These are phyloP conservation scores for Lomographa bimaculata DNA, from an alignment of 2,888 invertebrate genomes.

Conservation along the genomic window DNA sequence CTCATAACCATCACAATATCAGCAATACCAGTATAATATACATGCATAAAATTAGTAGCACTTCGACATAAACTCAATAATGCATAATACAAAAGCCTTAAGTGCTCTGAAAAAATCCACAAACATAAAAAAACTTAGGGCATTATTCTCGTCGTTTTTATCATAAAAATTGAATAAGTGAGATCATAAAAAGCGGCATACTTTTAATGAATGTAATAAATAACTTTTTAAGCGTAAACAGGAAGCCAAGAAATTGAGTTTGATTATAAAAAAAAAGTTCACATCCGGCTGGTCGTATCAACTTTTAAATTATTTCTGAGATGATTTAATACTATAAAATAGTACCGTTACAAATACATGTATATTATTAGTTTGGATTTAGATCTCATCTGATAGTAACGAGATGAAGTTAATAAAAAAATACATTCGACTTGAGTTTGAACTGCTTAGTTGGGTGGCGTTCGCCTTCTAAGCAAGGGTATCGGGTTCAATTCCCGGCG, in stretches of 20 bases:
- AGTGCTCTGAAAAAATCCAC: constrained; percentile 7
- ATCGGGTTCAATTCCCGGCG: too few relatives aligned
- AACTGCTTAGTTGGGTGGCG: too few relatives aligned
- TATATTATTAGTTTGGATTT: too few relatives aligned
- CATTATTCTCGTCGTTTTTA: constrained; percentile 22
- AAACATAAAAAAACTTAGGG: constrained; percentile 21
- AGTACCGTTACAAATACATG: too few relatives aligned
- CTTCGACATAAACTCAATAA: too few relatives aligned
- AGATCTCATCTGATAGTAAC: too few relatives aligned
- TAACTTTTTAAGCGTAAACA: constrained; percentile 37
- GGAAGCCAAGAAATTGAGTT: constrained; percentile 29
- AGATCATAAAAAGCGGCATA: constrained; percentile 24
- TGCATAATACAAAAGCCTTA: constrained; percentile 10
- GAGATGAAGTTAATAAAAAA: too few relatives aligned
- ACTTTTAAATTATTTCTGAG: constrained; percentile 6
- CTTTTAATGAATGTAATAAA: constrained; percentile 35
- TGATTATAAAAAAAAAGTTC: constrained; percentile 26
- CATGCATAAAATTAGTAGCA: too few relatives aligned
- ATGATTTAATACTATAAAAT: constrained; percentile 6
- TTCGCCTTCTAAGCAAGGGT: too few relatives aligned
- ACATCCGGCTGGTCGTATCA: constrained; percentile 21
- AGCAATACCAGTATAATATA: too few relatives aligned
- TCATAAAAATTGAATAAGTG: constrained; percentile 26
- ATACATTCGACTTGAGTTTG: too few relatives aligned
- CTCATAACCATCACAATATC: too few relatives aligned